Evolutionary conservation across 2,888 invertebrate genomes (phyloP), one percentile per base, ranked within the genome.

Genomic region (Pyrrhia umbra): DNA sequence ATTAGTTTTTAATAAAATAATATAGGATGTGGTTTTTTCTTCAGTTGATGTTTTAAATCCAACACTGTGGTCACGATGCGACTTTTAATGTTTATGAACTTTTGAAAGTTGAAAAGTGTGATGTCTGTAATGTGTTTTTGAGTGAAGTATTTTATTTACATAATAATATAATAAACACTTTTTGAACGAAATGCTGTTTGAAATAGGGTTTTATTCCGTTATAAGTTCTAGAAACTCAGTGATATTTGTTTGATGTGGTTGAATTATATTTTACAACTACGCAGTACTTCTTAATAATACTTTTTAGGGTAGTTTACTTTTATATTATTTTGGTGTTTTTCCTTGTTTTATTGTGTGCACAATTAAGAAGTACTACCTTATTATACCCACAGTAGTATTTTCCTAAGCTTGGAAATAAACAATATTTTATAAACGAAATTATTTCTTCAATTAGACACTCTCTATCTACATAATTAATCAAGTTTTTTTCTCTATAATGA

Each of bases 11-110:
- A 88, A 88, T 80, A 80, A 87, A 91, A 88, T 90, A 84, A n/a
- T 76, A 85, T 90, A 85, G 93, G 93, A 93, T 92, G 93, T 90
- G 93, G 93, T 88, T 83, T 71, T 84, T 80, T 83, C 83, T 86
- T 85, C 83, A 85, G 83, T 51, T 64, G 65, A 83, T 80, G 80
- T 82, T 74, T 65, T 75, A 84, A 87, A 82, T 85, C 81, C 85
- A 90, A 89, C 86, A 83, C 76, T 88, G 89, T 78, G 89, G 90
- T 86, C 79, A 46, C 77, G 80, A 79, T 80, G 72, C 76, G 80
- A 75, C 76, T 78, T 80, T 81, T 79, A 79, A 76, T 81, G 84
- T 88, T 90, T 83, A 89, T 73, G 79, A 34, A 77, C 77, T 77
- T 78, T 72, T 51, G 13, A 43, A 46, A 46, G 58, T 70, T 70